Conservation (phyloP, 2,888 invertebrate species). For the Leptura quadrifasciata region DNA sequence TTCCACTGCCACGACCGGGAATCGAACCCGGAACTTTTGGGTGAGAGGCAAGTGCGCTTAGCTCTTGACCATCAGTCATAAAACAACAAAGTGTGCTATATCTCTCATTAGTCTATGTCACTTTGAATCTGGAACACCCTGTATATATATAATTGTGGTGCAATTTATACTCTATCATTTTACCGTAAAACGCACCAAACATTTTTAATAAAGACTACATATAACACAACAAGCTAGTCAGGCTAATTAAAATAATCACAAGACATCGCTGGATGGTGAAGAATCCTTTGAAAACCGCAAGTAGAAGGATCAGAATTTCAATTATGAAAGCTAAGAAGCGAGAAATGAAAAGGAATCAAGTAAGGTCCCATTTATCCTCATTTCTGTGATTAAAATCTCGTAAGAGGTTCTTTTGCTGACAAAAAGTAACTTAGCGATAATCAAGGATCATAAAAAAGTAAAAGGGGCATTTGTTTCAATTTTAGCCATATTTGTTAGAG, state of each 20-base stretch:
- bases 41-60: too few species aligned
- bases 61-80: too few species aligned
- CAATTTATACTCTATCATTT: too few species aligned
- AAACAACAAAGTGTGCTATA: too few species aligned
- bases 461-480: constrained; percentile 26
- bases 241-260: constrained; percentile 7
- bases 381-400: constrained; percentile 17
- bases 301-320: background rate
- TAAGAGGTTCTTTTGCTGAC: background rate
- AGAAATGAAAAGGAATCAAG: constrained; percentile 8
- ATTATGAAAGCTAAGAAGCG: constrained; percentile 6
- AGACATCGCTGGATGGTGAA: background rate
- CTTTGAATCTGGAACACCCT: too few species aligned
- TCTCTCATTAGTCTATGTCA: too few species aligned
- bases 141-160: too few species aligned
- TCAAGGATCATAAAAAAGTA: constrained; percentile 8
- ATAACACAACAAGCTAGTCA: background rate
- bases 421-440: constrained; percentile 8
- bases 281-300: background rate
- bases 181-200: background rate
- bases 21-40: too few species aligned
- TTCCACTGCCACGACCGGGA: too few species aligned
- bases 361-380: constrained; percentile 1
- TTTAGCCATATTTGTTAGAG: constrained; percentile 14
- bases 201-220: background rate